Conservation (phyloP, 2,113 vertebrate genomes). For the Thamnaconus septentrionalis region DNA sequence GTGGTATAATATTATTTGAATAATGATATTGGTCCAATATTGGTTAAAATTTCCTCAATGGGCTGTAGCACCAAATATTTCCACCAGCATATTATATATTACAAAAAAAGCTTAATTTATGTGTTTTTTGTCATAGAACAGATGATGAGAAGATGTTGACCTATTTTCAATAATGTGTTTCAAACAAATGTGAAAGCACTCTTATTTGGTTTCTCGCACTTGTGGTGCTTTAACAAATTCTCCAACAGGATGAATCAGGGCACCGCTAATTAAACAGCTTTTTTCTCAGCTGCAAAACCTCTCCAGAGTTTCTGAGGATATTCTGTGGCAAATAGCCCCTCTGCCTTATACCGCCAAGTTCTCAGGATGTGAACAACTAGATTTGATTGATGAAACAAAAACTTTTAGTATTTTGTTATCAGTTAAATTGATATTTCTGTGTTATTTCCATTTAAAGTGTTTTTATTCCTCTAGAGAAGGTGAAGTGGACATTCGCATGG, state of each 20-base stretch:
- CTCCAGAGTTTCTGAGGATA: conserved; percentile 11
- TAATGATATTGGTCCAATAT: conserved; percentile 17
- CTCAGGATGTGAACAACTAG: conserved; percentile 48
- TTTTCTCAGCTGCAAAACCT: conserved; percentile 22
- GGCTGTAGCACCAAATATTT: conserved; percentile 36
- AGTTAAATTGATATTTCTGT: background rate
- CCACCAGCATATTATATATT: conserved; percentile 41
- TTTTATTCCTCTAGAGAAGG: conserved; percentile 37
- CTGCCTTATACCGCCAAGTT: conserved; percentile 44
- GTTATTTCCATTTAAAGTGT: conserved; percentile 26
- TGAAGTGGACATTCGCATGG: conserved; percentile 36
- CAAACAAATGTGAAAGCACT: background rate
- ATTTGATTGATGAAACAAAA: conserved; percentile 14
- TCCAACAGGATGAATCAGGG: conserved; percentile 7
- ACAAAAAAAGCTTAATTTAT: conserved; percentile 26
- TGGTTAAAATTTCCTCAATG: conserved; percentile 14
- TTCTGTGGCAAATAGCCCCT: conserved; percentile 1
- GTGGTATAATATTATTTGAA: conserved; percentile 24
- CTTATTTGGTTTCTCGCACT: conserved; percentile 12
- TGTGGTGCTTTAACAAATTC: background rate
- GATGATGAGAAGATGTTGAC: conserved; percentile 15
- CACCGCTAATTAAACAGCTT: conserved; percentile 15
- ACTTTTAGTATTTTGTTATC: conserved; percentile 11
- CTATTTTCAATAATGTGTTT: conserved; percentile 28
- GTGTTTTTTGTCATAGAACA: conserved; percentile 18